Evolutionary conservation across 2,888 invertebrate species (phyloP).

Genomic region (Melieria crassipennis): DNA sequence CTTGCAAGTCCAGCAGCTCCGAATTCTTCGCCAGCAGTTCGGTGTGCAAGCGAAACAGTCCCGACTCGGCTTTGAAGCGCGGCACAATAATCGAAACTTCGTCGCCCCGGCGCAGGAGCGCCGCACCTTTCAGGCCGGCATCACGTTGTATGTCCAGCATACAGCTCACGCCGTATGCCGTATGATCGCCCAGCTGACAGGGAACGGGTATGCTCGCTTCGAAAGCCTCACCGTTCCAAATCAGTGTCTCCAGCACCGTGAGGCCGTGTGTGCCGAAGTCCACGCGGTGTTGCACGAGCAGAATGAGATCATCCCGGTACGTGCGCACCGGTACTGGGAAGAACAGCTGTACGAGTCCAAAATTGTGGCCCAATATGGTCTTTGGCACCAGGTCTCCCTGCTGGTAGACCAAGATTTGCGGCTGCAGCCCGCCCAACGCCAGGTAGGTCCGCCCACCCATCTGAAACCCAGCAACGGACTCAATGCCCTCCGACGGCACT

Average conservation of each 20-base stretch:
- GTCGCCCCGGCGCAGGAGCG: constrained; percentile 50
- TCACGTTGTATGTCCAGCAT: constrained; percentile 59
- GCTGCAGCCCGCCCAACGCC: constrained; percentile 57
- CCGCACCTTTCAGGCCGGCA: constrained; percentile 57
- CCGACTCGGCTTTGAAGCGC: constrained; percentile 56
- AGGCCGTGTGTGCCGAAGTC: constrained; percentile 59
- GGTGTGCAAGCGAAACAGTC: constrained; percentile 57
- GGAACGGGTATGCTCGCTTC: constrained; percentile 57
- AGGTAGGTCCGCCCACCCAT: constrained; percentile 64
- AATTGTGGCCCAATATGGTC: constrained; percentile 60
- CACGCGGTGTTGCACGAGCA: constrained; percentile 65
- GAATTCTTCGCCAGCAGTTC: constrained; percentile 57
- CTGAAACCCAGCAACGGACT: constrained; percentile 57
- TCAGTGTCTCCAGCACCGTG: constrained; percentile 60
- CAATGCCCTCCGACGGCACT: constrained; percentile 52
- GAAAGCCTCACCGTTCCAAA: constrained; percentile 65
- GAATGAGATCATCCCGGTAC: constrained; percentile 64
- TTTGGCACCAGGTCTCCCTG: constrained; percentile 58
- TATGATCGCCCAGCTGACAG: constrained; percentile 53
- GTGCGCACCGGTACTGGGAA: constrained; percentile 61
- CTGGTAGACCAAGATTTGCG: constrained; percentile 61
- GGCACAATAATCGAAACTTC: constrained; percentile 60
- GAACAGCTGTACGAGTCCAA: constrained; percentile 60
- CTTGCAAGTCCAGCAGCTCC: constrained; percentile 56
- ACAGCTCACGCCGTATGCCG: constrained; percentile 56